These are phyloP conservation scores for Mycteria americana DNA, from an alignment of 2,797 vertebrate species.

Conservation along the genomic window DNA sequence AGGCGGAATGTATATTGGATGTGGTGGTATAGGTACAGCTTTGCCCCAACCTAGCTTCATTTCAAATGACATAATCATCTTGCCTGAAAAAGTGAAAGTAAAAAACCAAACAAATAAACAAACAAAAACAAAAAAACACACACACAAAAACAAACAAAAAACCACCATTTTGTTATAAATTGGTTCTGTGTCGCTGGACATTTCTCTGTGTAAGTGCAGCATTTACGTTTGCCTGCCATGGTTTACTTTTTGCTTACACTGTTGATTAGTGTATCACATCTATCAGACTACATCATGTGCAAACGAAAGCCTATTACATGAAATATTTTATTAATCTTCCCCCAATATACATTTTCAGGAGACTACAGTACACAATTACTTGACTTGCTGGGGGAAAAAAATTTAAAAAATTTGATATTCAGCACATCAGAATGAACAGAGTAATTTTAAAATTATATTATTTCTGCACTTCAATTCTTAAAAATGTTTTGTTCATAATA, in stretches of 20 bases:
- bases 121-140: no score
- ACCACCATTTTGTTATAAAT: neutral
- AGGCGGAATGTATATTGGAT: slow-evolving; percentile 99
- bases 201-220: neutral
- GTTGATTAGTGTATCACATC: neutral
- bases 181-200: neutral
- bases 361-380: neutral
- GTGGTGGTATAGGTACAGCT: slow-evolving; percentile 98
- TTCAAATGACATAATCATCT: slow-evolving; percentile 99
- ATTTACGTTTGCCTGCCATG: neutral
- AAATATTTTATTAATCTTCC: neutral
- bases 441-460: neutral
- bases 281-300: neutral
- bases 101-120: neutral
- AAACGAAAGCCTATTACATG: neutral
- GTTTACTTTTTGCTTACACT: neutral
- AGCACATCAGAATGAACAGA: neutral
- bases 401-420: neutral
- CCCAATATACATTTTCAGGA: neutral
- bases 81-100: slow-evolving; percentile 78
- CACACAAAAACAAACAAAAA: neutral
- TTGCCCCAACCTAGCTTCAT: slow-evolving; percentile 99
- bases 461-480: neutral
- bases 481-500: neutral
- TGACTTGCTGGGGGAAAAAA: neutral